Evolutionary conservation across 1,140 invertebrate species (phyloP), one percentile per base, ranked within the genome.

Genomic region (Bombus breviceps): DNA sequence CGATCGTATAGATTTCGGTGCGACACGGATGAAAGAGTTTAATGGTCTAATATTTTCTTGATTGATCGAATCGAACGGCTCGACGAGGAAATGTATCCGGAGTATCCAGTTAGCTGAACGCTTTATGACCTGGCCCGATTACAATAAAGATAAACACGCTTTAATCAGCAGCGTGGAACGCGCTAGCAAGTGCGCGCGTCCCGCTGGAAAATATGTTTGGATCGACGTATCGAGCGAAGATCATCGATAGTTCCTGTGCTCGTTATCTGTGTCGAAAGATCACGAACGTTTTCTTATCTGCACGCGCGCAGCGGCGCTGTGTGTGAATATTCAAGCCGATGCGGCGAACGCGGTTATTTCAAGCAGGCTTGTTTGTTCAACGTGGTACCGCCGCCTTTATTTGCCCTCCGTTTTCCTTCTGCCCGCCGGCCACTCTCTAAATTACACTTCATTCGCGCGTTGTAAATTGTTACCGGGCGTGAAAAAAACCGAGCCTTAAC

Each of bases 81-180:
- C 43, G 64, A 34, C 64, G 43, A 78, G 74, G 77, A 72, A 71
- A 79, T 18, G 47, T 43, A 53, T 79, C 66, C 76, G 37, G 77
- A 15, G 47, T 43, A 53, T 79, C 66, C 76, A 47, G 77, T 72
- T 71, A 28, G 34, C 39, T 71, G 76, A 71, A 72, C 53, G 53
- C 39, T 80, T 85, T 80, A 85, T 25, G 83, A 80, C 25, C 83
- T n/a, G 32, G 68, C 37, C 76, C 76, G 83, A 85, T 85, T 85
- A 80, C 68, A 57, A 85, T 85, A 85, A 72, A 85, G 83, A 85
- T 85, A 85, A 85, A 72, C 83, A 80, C 34, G 68, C 41, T 80
- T 85, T 85, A 85, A 85, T 85, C 83, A 80, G 76, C 82, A 39
- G 22, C n/a, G 28, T 28, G 82, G 47, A 69, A 59, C 76, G 53